Evolutionary conservation across 2,113 vertebrate genomes (phyloP).

Genomic region (Otocyon megalotis): DNA sequence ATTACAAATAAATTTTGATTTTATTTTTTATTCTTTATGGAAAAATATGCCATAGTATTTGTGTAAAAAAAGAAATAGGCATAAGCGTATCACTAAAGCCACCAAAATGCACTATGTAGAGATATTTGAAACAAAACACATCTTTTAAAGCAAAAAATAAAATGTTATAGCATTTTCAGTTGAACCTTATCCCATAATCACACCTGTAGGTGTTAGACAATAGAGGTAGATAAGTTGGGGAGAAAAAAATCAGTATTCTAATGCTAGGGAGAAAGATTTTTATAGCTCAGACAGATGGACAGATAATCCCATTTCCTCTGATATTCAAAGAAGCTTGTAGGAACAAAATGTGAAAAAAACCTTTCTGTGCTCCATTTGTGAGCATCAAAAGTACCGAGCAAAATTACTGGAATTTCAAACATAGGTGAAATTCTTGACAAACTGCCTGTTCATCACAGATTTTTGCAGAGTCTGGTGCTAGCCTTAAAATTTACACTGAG

Average conservation of each 20-base stretch:
- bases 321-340: not conserved
- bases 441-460: not conserved
- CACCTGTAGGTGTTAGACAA: slow-evolving; percentile 77
- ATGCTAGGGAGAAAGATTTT: slow-evolving; percentile 37
- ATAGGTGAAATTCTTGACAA: not conserved
- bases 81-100: slow-evolving; percentile 69
- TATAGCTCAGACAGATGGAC: not conserved
- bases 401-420: not conserved
- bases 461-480: not conserved
- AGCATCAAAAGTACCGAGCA: not conserved
- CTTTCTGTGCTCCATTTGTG: not conserved
- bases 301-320: not conserved
- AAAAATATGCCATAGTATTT: slow-evolving; percentile 78
- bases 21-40: slow-evolving; percentile 81
- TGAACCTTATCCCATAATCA: slow-evolving; percentile 78
- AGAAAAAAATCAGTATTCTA: slow-evolving; percentile 24
- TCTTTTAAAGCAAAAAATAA: slow-evolving; percentile 72
- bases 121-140: slow-evolving; percentile 59
- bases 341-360: not conserved
- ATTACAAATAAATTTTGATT: slow-evolving; percentile 79
- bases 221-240: slow-evolving; percentile 87
- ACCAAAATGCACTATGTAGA: slow-evolving; percentile 65
- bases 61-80: slow-evolving; percentile 65
- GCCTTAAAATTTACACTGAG: not conserved
- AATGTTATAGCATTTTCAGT: slow-evolving; percentile 47